Conservation (phyloP, 2,113 vertebrate genomes). For the Trogon surrucura region DNA sequence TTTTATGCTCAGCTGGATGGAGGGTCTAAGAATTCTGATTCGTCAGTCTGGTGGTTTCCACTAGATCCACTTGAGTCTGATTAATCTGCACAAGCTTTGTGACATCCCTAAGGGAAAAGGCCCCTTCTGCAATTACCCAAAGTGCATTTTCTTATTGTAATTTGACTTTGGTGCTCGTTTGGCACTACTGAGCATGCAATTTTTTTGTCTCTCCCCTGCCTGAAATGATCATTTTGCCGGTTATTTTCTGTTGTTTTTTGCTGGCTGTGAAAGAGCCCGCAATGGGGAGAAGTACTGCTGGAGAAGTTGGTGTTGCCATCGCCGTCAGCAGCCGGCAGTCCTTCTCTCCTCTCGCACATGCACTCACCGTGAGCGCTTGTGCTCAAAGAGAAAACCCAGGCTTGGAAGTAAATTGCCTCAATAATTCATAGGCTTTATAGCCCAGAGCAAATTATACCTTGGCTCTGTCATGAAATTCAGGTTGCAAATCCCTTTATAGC, state of each 20-base stretch:
- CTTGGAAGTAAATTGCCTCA: conserved; percentile 61
- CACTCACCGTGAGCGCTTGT: background rate
- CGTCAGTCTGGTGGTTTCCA: background rate
- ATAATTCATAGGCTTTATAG: conserved; percentile 64
- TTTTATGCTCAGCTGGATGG: background rate
- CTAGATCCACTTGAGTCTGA: background rate
- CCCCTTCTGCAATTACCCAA: conserved; percentile 14
- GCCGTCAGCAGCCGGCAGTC: background rate
- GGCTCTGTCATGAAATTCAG: conserved; percentile 40
- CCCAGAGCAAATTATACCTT: conserved; percentile 57
- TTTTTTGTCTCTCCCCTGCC: background rate
- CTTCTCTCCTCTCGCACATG: background rate
- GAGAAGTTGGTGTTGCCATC: background rate
- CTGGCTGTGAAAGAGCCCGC: background rate
- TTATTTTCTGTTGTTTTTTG: conserved; percentile 8
- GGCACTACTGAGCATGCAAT: background rate
- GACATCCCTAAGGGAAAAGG: background rate
- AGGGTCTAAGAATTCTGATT: background rate
- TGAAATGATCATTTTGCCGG: background rate
- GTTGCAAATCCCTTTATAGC: conserved; percentile 56
- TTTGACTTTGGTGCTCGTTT: background rate
- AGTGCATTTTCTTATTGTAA: background rate
- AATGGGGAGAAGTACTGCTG: background rate
- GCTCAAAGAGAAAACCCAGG: conserved; percentile 9
- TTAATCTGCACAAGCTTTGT: background rate